phyloP scores from a whole-genome alignment of 1,140 invertebrate genomes.

The Pachyrhynchus sulphureomaculatus region DNA sequence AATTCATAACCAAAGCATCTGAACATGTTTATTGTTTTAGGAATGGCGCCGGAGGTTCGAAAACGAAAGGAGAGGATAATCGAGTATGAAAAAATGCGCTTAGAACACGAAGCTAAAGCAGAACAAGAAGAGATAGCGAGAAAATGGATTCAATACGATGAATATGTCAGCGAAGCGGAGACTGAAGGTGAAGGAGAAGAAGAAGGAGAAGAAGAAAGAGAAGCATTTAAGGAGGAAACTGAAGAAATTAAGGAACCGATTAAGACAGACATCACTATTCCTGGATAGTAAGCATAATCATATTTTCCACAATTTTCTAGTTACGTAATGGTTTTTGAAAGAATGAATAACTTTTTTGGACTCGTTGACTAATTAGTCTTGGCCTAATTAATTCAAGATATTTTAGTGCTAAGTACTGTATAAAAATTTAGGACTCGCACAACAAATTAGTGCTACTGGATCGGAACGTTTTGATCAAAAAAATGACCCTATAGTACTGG shows the following conservation, averaged over 20 bases:
- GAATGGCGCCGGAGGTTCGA: conserved; percentile 19
- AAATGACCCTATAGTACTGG: too few species aligned
- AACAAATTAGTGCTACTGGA: too few species aligned
- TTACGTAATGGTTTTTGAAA: too few species aligned
- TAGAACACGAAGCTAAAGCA: conserved; percentile 5
- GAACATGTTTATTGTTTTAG: neutral
- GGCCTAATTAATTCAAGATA: too few species aligned
- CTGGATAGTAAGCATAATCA: conserved; percentile 23
- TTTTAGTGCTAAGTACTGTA: too few species aligned
- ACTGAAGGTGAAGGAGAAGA: conserved; percentile 24
- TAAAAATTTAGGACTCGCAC: too few species aligned
- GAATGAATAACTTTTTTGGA: too few species aligned
- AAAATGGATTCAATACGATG: conserved; percentile 29
- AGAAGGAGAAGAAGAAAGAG: conserved; percentile 12
- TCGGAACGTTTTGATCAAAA: too few species aligned
- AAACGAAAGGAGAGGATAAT: neutral
- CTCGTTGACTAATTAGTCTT: too few species aligned
- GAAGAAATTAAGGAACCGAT: conserved; percentile 13
- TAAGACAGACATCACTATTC: conserved; percentile 15
- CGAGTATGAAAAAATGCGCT: neutral
- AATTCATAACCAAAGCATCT: too few species aligned
- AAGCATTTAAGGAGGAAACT: conserved; percentile 15
- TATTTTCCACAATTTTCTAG: neutral
- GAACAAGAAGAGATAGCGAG: conserved; percentile 10
- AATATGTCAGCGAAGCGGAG: conserved; percentile 10